Evolutionary conservation across 2,888 invertebrate species (phyloP), one percentile per base, ranked within the genome.

Genomic region (Gastracanthus pulcherrimus): DNA sequence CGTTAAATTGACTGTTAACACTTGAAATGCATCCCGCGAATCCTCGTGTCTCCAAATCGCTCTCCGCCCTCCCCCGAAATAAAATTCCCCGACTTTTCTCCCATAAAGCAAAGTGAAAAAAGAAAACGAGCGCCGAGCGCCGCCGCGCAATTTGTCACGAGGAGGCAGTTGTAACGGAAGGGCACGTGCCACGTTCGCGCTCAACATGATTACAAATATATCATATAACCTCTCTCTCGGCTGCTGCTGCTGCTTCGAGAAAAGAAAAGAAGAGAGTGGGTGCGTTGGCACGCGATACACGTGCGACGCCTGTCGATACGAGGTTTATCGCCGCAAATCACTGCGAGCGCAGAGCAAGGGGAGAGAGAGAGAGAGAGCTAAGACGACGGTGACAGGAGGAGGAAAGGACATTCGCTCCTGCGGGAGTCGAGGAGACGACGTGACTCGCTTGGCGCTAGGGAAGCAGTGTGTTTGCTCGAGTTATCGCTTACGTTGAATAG

Each of bases 121-220:
- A 75, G 26, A 48, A 38, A 86, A 81, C 84, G 84, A 84, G 83
- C 81, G 81, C 80, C 71, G 19, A 29, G 31, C 36, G 23, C 2
- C 48, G 34, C 23, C 6, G 13, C 81, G 86, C 86, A 85, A 88
- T 90, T 90, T 89, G 89, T 90, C 89, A 90, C 85, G 70, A 84
- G 89, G n/a, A 87, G 86, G 87, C 89, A 90, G 90, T 90, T 90
- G 90, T 89, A 90, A 89, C 87, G 87, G 89, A 90, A 89, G 86
- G 90, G 89, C 90, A 89, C 89, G 90, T 89, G 88, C 87, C 81
- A 85, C 81, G 86, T n/a, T n/a, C 88, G 89, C 26, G 55, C 55
- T 55, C 88, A 90, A 90, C 89, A 86, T 88, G 90, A 90, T 90
- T 90, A 90, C 90, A 90, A 90, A 90, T 90, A 90, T 90, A 90